These are phyloP conservation scores for Clusia tigrina DNA, from an alignment of 2,888 invertebrate genomes.

Conservation along the genomic window DNA sequence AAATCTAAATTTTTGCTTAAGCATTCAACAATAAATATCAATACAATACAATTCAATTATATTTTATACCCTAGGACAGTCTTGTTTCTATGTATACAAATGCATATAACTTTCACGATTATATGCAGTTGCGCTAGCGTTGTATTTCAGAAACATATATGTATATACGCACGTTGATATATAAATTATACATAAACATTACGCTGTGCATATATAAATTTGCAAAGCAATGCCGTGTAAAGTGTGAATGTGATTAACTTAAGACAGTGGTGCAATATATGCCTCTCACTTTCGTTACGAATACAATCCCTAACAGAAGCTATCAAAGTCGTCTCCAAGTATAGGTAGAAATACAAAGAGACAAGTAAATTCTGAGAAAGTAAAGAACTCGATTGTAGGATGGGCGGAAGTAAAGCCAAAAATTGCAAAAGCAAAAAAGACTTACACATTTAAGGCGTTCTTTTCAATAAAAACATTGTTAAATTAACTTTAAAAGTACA, in stretches of 20 bases:
- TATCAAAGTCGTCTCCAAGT: no score
- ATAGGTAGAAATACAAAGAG: no score
- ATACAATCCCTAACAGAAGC: no score
- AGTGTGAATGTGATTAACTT: constrained; percentile 16
- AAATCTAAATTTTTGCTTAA: neutral
- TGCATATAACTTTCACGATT: constrained; percentile 8
- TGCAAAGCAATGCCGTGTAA: constrained; percentile 9
- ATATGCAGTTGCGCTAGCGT: neutral
- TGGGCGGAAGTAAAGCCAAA: neutral
- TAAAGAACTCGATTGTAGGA: constrained; percentile 9
- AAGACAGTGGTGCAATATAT: neutral
- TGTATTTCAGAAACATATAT: constrained; percentile 8
- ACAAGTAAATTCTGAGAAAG: no score
- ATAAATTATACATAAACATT: constrained; percentile 32
- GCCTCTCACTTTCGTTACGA: no score
- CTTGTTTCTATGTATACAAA: constrained; percentile 41
- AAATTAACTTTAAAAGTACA: constrained; percentile 16
- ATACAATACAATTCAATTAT: constrained; percentile 12
- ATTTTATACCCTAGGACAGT: constrained; percentile 42
- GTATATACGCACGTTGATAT: constrained; percentile 12
- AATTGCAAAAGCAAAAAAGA: constrained; percentile 11
- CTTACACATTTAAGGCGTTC: neutral
- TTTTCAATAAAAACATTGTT: constrained; percentile 9
- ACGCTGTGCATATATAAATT: constrained; percentile 23
- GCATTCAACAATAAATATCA: constrained; percentile 8